Conservation (phyloP, 2,888 invertebrate species). For the Macrostomum cliftonense region DNA sequence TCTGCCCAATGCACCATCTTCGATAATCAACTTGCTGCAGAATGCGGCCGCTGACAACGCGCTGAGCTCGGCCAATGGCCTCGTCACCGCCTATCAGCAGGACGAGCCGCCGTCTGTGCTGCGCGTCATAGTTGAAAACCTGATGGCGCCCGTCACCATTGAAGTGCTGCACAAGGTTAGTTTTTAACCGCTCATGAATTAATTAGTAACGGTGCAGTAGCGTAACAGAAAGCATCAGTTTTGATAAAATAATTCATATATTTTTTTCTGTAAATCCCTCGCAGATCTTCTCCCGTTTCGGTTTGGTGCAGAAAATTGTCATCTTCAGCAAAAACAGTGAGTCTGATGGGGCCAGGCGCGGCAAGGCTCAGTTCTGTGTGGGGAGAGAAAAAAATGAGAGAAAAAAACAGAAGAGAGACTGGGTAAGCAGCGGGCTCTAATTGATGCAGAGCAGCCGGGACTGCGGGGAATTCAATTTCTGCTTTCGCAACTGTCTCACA, state of each 20-base stretch:
- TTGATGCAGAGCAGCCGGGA: too few species aligned
- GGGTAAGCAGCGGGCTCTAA: too few species aligned
- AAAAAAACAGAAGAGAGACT: too few species aligned
- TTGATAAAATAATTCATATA: too few species aligned
- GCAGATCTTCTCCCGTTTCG: conserved; percentile 92
- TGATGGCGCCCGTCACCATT: conserved; percentile 90
- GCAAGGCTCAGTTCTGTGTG: too few species aligned
- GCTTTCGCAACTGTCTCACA: too few species aligned
- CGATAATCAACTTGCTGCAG: conserved; percentile 13
- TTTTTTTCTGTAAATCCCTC: too few species aligned
- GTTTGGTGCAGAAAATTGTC: conserved; percentile 95
- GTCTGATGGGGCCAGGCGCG: conserved; percentile 23
- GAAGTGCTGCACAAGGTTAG: conserved; percentile 75
- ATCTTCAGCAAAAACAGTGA: conserved; percentile 99
- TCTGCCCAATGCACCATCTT: conserved; percentile 18
- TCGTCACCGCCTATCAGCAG: conserved; percentile 51
- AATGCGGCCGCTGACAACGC: conserved; percentile 32
- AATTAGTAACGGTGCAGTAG: too few species aligned
- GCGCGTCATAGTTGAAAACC: conserved; percentile 91
- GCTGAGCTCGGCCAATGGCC: conserved; percentile 44
- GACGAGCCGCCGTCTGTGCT: conserved; percentile 52
- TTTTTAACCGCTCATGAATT: not conserved
- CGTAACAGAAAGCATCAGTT: too few species aligned
- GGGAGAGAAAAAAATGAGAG: too few species aligned
- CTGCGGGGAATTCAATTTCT: too few species aligned